phyloP scores from a whole-genome alignment of 2,797 vertebrate species.

The Takifugu rubripes region DNA sequence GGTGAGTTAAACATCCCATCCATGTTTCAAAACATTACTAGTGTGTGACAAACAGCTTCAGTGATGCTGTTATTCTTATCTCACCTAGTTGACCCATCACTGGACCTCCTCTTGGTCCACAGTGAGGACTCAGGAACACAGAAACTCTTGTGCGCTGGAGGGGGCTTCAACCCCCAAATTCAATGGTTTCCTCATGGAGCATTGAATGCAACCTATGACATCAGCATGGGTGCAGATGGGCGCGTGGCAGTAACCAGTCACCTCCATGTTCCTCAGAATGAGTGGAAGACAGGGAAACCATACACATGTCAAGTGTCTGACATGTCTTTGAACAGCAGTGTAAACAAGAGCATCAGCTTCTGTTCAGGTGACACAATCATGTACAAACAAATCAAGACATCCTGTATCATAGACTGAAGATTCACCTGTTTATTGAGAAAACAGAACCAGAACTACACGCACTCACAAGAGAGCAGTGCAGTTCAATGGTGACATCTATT shows the following conservation, averaged over 20 bases:
- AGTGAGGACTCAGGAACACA: constrained; percentile 12
- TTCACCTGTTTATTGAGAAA: too few species aligned
- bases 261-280: constrained; percentile 23
- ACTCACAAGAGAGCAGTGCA: too few species aligned
- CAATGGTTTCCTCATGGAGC: constrained; percentile 39
- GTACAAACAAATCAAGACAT: too few species aligned
- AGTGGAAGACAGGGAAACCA: constrained; percentile 52
- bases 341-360: constrained; percentile 24
- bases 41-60: not conserved
- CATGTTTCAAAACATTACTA: not conserved
- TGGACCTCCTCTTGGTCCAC: constrained; percentile 46
- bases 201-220: not conserved
- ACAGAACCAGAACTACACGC: too few species aligned
- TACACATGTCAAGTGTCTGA: constrained; percentile 60
- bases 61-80: not conserved
- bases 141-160: constrained; percentile 11
- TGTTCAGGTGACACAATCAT: constrained; percentile 58
- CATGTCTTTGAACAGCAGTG: not conserved
- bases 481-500: too few species aligned
- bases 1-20: constrained; percentile 33
- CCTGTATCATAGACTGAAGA: too few species aligned
- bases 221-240: constrained; percentile 45
- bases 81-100: constrained; percentile 44
- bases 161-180: constrained; percentile 60
- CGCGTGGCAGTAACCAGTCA: constrained; percentile 50